phyloP scores from a whole-genome alignment of 2,797 vertebrate species.

The Takifugu ocellatus region DNA sequence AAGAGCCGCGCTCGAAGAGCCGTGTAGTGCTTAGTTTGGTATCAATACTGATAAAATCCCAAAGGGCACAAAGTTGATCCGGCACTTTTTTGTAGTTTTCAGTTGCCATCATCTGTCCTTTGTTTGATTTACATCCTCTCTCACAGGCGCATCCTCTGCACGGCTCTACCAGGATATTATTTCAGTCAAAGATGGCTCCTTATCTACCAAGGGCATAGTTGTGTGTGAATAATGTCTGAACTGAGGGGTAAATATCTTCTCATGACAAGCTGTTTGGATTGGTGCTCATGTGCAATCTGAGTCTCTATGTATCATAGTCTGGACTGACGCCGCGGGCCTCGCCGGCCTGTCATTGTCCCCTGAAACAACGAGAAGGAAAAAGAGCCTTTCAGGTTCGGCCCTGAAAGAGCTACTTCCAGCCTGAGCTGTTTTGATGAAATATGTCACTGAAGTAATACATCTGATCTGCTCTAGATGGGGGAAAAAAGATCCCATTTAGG shows the following conservation, averaged over 20 bases:
- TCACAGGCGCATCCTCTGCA: constrained; percentile 12
- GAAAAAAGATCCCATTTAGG: constrained; percentile 37
- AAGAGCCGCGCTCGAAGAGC: no score
- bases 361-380: constrained; percentile 51
- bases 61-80: no score
- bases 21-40: no score
- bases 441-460: constrained; percentile 46
- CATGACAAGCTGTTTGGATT: constrained; percentile 75
- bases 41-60: no score
- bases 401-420: constrained; percentile 52
- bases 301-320: constrained; percentile 58
- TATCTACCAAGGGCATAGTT: constrained; percentile 63
- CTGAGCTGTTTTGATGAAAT: constrained; percentile 50
- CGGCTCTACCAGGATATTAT: constrained; percentile 38
- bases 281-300: constrained; percentile 65
- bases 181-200: constrained; percentile 45
- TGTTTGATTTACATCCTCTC: constrained; percentile 8
- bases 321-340: constrained; percentile 33
- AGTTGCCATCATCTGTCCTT: background rate
- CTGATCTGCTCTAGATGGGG: constrained; percentile 34
- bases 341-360: constrained; percentile 50
- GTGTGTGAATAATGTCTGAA: constrained; percentile 72
- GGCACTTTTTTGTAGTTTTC: background rate
- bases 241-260: constrained; percentile 68
- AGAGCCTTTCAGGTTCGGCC: constrained; percentile 41